Evolutionary conservation across 2,113 vertebrate genomes (phyloP), one percentile per base, ranked within the genome.

Genomic region (Entomyzon cyanotis): DNA sequence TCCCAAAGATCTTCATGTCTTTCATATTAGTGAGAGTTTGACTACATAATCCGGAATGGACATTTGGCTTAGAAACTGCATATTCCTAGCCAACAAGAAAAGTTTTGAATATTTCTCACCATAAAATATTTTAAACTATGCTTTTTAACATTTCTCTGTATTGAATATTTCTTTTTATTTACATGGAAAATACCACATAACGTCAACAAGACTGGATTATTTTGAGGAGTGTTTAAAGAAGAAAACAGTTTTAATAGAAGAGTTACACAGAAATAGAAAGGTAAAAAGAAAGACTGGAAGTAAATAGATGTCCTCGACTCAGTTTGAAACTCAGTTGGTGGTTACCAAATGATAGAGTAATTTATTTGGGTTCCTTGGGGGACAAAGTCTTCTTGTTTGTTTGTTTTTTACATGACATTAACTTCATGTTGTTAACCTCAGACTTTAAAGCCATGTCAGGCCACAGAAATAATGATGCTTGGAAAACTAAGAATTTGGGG

Each of bases 61-160:
- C 46, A 25, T 17, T 89, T 94, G 91, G 90, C 92, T 93, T 74
- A 60, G 25, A 67, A 69, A 14, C 12, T 68, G 23, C 27, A 52
- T n/a, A 6, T 37, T 89, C 49, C 35, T 50, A 62, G 88, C 84
- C 91, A 83, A 49, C 9, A 52, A 71, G 47, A 41, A 91, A 90
- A 73, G 23, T 63, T 94, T 90, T 50, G 75, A 33, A 33, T 81
- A 90, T 77, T 95, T 89, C 81, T 95, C 77, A 93, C 76, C 70
- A 62, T 87, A 79, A 87, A 85, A 60, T 76, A 60, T 79, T 89
- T 86, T 44, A 70, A 87, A 94, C 35, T 31, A 25, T 22, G 12
- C 42, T 77, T 84, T 41, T 75, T n/a, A 79, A 53, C 7, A 39
- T 60, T 78, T 85, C 37, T 85, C 30, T 55, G 16, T 35, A 81